phyloP scores from a whole-genome alignment of 2,113 vertebrate species.

The Passer montanus region DNA sequence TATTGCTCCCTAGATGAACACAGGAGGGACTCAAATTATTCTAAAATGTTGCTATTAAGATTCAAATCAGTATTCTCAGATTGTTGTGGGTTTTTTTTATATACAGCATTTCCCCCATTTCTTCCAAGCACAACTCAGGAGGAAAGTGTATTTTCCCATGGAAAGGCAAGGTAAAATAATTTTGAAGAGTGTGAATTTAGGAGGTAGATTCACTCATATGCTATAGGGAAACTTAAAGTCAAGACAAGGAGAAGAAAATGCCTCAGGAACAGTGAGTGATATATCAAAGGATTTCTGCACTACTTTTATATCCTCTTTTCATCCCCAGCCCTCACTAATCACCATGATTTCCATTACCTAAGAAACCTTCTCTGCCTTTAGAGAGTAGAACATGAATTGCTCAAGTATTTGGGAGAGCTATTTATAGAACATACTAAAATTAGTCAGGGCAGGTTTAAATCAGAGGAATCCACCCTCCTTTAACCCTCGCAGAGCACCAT shows the following conservation, averaged over 20 bases:
- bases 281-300: constrained; percentile 28
- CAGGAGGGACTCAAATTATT: not conserved
- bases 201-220: not conserved
- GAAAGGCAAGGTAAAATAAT: not conserved
- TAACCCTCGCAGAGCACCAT: not conserved
- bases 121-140: not conserved
- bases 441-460: not conserved
- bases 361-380: not conserved
- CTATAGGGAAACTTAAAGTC: not conserved
- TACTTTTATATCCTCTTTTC: constrained; percentile 38
- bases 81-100: not conserved
- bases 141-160: not conserved
- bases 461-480: not conserved
- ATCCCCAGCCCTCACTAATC: constrained; percentile 39
- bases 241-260: constrained; percentile 31
- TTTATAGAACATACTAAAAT: not conserved
- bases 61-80: not conserved
- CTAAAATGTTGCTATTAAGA: not conserved
- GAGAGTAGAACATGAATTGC: not conserved
- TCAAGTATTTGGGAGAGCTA: constrained; percentile 1
- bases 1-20: not conserved
- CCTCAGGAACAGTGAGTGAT: not conserved
- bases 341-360: constrained; percentile 23
- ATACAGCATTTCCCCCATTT: not conserved
- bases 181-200: not conserved